Percentiles rank a stretch among this genome's conserved stretches.
Conservation (phyloP, 2,888 invertebrate species). For the Macrophya alboannulata region DNA sequence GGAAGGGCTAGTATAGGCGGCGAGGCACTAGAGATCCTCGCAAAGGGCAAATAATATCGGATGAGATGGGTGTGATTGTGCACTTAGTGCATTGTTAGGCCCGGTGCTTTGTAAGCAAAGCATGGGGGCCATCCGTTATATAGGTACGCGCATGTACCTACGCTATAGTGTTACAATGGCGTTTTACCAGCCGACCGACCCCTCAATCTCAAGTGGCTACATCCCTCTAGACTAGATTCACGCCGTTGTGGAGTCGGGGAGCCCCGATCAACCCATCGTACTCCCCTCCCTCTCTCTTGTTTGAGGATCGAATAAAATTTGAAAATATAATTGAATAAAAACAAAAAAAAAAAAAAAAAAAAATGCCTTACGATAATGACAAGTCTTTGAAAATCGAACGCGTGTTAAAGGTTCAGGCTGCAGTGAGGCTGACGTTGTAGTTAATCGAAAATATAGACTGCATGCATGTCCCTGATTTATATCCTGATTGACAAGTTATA, state of each 20-base stretch:
- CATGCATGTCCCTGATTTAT: neutral
- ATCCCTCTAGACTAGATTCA: conserved; percentile 76
- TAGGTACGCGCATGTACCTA: conserved; percentile 17
- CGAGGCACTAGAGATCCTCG: conserved; percentile 61
- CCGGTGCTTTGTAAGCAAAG: conserved; percentile 76
- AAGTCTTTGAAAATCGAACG: neutral
- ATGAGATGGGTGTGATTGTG: conserved; percentile 81
- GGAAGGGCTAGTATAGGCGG: conserved; percentile 37
- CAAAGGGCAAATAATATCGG: conserved; percentile 80
- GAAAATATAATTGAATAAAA: neutral
- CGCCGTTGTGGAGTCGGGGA: neutral
- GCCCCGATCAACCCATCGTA: neutral
- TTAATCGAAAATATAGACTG: no score
- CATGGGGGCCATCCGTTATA: conserved; percentile 72
- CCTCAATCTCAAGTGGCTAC: conserved; percentile 79
- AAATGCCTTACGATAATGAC: neutral
- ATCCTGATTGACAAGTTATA: conserved; percentile 18
- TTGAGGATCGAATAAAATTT: neutral
- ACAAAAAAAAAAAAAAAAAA: conserved; percentile 12
- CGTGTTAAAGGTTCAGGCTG: no score
- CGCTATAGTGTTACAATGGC: conserved; percentile 75
- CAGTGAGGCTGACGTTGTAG: no score
- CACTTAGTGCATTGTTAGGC: conserved; percentile 80
- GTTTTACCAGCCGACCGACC: conserved; percentile 61
- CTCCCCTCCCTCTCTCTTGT: neutral